These are phyloP conservation scores for Agrilus cyanescens DNA, from an alignment of 2,888 invertebrate species.

Conservation along the genomic window DNA sequence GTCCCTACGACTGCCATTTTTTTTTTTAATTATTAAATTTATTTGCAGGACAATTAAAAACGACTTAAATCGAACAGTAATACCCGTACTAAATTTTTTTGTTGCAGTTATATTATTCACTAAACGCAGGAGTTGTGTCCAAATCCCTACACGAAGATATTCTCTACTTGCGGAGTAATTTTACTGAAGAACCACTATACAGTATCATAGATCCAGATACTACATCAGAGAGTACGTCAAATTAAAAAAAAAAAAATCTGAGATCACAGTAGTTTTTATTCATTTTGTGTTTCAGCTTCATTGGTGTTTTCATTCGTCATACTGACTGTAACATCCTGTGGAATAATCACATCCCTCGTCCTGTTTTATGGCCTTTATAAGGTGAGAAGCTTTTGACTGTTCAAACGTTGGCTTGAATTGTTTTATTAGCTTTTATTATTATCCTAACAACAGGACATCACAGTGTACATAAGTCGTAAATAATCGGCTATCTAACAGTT, in stretches of 20 bases:
- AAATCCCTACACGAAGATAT: slow-evolving; percentile 55
- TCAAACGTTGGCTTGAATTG: no score
- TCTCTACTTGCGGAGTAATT: slow-evolving; percentile 48
- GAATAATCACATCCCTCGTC: slow-evolving; percentile 54
- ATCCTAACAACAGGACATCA: not conserved
- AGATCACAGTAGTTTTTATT: not conserved
- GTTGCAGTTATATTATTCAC: slow-evolving; percentile 56
- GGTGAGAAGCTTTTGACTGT: no score
- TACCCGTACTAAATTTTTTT: no score
- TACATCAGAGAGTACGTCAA: slow-evolving; percentile 36
- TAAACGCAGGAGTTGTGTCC: slow-evolving; percentile 51
- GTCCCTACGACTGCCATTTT: no score
- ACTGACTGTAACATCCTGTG: slow-evolving; percentile 53
- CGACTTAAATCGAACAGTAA: no score
- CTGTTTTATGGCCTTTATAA: slow-evolving; percentile 57
- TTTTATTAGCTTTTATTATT: no score
- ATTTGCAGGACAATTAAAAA: no score
- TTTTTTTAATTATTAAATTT: no score
- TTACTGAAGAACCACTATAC: slow-evolving; percentile 24
- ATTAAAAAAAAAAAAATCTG: not conserved
- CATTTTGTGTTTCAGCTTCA: slow-evolving; percentile 41
- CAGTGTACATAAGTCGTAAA: not conserved
- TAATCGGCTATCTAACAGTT: no score
- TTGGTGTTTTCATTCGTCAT: slow-evolving; percentile 57
- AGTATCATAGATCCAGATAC: slow-evolving; percentile 36